Evolutionary conservation across 2,113 vertebrate species (phyloP).

Genomic region (Phyllostomus hastatus): DNA sequence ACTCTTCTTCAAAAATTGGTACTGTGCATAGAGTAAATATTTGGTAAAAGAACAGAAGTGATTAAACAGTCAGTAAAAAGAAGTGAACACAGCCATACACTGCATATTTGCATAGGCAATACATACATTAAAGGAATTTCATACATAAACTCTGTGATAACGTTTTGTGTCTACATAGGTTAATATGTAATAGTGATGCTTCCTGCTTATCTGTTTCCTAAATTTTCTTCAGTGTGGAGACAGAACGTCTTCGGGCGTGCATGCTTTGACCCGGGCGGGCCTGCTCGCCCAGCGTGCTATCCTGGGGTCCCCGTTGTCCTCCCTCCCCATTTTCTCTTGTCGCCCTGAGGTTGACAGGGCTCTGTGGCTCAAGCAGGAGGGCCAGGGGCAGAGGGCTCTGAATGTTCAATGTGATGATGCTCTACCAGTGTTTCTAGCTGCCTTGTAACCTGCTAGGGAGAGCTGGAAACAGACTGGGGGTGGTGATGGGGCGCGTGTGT

Average conservation of each 20-base stretch:
- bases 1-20: constrained; percentile 18
- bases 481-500: background rate
- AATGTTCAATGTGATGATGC: background rate
- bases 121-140: background rate
- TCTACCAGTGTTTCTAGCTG: background rate
- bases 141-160: background rate
- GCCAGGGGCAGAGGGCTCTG: background rate
- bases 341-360: background rate
- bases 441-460: background rate
- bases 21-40: background rate
- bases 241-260: background rate
- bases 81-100: background rate
- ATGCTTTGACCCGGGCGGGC: too few relatives aligned
- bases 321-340: background rate
- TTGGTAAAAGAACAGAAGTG: background rate
- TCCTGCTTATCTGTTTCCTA: background rate
- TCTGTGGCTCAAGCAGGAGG: background rate
- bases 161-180: background rate
- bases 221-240: background rate
- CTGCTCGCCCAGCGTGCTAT: rapidly evolving
- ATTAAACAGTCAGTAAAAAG: constrained; percentile 13
- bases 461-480: background rate
- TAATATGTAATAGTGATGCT: background rate
- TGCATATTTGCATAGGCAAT: background rate
- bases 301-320: background rate